A percentile compares a stretch with the other conserved stretches of the same genome.
Conservation (phyloP, 2,797 vertebrate genomes). For the Rachycentron canadum region DNA sequence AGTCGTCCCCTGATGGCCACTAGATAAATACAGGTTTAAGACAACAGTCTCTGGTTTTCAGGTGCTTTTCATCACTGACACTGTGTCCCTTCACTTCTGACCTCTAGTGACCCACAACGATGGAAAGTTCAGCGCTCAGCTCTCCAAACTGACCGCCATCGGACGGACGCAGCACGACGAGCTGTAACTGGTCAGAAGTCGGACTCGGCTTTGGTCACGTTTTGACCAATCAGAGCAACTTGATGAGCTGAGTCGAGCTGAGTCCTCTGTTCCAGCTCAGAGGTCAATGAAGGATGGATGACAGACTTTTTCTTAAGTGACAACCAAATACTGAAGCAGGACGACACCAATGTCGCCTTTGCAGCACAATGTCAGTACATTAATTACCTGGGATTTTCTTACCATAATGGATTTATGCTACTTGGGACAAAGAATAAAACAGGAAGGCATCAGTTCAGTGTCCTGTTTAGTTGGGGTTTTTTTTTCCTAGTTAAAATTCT, state of each 20-base stretch:
- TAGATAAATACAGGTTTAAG: no score
- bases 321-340: constrained; percentile 42
- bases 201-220: constrained; percentile 17
- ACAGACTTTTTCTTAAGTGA: constrained; percentile 27
- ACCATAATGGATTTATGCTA: constrained; percentile 19
- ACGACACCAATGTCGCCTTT: constrained; percentile 30
- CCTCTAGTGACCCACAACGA: constrained; percentile 90
- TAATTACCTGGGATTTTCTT: constrained; percentile 42
- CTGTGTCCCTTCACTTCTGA: constrained; percentile 30
- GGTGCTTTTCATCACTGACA: constrained; percentile 7
- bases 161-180: constrained; percentile 87
- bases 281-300: constrained; percentile 49
- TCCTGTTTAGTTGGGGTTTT: constrained; percentile 10
- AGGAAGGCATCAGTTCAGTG: constrained; percentile 1
- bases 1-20: no score
- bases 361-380: constrained; percentile 22
- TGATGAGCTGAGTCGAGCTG: constrained; percentile 32
- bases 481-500: constrained; percentile 38
- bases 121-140: constrained; percentile 92
- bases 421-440: constrained; percentile 6
- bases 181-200: constrained; percentile 83
- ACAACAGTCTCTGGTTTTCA: no score
- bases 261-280: constrained; percentile 41
- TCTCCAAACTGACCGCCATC: constrained; percentile 91
- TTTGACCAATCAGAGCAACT: constrained; percentile 46